Evolutionary conservation across 2,797 vertebrate species (phyloP).

Genomic region (Myiotriccus ornatus): DNA sequence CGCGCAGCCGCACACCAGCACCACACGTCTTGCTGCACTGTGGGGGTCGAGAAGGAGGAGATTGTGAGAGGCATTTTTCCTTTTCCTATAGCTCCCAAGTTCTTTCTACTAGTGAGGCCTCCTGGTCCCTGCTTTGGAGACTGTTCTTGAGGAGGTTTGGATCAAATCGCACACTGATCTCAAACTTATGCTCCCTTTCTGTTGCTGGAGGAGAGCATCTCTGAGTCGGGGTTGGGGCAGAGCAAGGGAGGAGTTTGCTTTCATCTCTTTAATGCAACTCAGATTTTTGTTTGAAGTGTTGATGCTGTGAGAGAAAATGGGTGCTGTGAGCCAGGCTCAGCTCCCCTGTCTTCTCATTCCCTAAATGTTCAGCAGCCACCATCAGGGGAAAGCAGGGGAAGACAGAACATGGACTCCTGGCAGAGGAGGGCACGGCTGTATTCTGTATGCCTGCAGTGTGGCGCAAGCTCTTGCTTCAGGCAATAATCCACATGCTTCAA

Average conservation of each 20-base stretch:
- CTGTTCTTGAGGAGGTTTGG: background rate
- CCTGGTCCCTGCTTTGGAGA: background rate
- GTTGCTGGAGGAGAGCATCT: background rate
- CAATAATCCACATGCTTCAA: background rate
- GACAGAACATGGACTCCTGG: background rate
- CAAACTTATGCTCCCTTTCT: background rate
- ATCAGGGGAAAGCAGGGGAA: background rate
- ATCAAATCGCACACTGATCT: background rate
- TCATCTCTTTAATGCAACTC: background rate
- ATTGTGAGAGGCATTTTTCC: background rate
- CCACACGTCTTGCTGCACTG: constrained; percentile 90
- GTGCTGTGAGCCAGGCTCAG: background rate
- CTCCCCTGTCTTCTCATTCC: background rate
- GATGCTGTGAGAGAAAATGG: background rate
- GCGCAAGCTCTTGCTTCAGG: background rate
- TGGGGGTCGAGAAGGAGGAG: background rate
- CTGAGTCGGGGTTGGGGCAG: background rate
- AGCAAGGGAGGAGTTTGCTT: background rate
- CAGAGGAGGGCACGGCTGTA: fast-evolving
- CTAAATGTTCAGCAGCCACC: background rate
- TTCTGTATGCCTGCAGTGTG: background rate
- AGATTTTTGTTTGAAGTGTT: background rate
- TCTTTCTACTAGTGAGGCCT: background rate
- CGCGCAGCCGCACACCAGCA: constrained; percentile 79
- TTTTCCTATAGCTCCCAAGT: background rate